Evolutionary conservation across 1,140 invertebrate genomes (phyloP), one percentile per base, ranked within the genome.

Genomic region (Nebria ingens): DNA sequence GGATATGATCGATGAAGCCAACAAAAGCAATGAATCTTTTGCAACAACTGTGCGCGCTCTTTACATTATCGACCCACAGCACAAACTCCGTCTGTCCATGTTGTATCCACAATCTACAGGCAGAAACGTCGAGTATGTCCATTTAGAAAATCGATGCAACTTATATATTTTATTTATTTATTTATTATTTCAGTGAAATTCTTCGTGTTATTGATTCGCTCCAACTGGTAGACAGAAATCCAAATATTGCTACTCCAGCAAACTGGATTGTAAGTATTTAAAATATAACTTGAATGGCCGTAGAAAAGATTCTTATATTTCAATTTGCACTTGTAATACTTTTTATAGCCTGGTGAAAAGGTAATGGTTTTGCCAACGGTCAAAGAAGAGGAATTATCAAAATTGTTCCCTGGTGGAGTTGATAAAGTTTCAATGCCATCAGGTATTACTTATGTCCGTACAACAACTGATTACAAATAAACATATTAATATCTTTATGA

Each of bases 61-160:
- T 2, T 97, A 93, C 71, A 79, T 97, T 54, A 83, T 97, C 64
- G 88, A 87, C 58, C 89, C 91, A 2, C 83, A 91, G 65, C 89
- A 91, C 68, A 88, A 84, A 65, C 69, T 94, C 38, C 85, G 91
- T 63, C 73, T 94, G 4, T 86, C 87, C 4, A 90, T 96, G 77
- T 77, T 90, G 34, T 97, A 97, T 75, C 93, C 93, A 29, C 85
- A 87, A 15, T 93, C 89, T 13, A 93, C 89, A 42, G 93, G 93
- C 29, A 80, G 93, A 58, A 95, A 93, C 71, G 91, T 96, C 63
- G 83, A 89, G 91, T 93, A 73, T 82, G 85, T 82, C n/a, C n/a
- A 21, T 51, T 21, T n/a, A 51, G 12, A 9, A 21, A 13, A 6
- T 22, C 19, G 50, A 51, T 12, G 13, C 12, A n/a, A 40, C 23